Percentiles rank a stretch among this genome's conserved stretches.
Conservation (phyloP, 2,797 vertebrate species). For the Pipistrellus pygmaeus region DNA sequence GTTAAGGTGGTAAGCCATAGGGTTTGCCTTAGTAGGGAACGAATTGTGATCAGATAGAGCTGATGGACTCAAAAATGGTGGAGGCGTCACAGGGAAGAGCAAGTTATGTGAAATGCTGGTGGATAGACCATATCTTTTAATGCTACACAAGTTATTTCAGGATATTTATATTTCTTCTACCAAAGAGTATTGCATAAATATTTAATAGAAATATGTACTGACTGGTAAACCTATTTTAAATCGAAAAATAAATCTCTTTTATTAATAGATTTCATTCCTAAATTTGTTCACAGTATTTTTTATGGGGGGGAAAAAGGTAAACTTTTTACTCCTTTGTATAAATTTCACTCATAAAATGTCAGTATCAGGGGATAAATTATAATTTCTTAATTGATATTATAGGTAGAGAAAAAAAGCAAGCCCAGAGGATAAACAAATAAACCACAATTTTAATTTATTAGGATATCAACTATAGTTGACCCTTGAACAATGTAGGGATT, state of each 20-base stretch:
- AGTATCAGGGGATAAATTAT: slow-evolving; percentile 7
- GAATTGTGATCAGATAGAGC: background rate
- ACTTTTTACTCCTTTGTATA: background rate
- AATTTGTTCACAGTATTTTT: slow-evolving; percentile 6
- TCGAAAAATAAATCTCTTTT: slow-evolving; percentile 6
- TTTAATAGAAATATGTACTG: background rate
- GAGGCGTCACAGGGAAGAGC: background rate
- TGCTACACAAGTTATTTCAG: background rate
- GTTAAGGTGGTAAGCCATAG: background rate
- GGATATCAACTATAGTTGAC: background rate
- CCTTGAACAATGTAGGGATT: background rate
- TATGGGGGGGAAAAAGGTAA: background rate
- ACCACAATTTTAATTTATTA: slow-evolving; percentile 26
- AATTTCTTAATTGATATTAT: background rate
- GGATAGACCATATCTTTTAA: background rate
- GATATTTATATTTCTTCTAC: background rate
- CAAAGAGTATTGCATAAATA: background rate
- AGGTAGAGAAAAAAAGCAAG: background rate
- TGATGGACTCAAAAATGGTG: background rate
- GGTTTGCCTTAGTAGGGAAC: background rate
- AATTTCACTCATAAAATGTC: slow-evolving; percentile 57
- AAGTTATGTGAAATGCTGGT: background rate
- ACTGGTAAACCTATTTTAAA: slow-evolving; percentile 42
- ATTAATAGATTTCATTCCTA: slow-evolving; percentile 2
- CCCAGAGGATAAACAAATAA: background rate